Conservation (phyloP, 1,140 invertebrate species). For the Drosophila parvula region DNA sequence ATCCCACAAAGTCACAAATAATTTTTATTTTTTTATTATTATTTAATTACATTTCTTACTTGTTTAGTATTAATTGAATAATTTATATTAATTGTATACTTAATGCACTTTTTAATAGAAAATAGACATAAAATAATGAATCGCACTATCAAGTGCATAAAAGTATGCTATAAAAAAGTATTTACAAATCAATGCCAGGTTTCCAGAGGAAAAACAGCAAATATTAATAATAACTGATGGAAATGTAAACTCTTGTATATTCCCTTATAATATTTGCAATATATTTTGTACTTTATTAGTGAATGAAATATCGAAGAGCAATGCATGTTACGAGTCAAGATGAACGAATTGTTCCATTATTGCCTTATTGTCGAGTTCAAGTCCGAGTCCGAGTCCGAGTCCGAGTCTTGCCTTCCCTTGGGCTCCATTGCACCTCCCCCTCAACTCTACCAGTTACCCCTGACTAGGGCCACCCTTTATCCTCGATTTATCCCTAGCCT, state of each 20-base stretch:
- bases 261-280: not conserved
- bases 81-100: too few relatives aligned
- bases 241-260: not conserved
- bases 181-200: not conserved
- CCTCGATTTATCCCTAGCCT: slow-evolving; percentile 23
- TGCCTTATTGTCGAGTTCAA: not conserved
- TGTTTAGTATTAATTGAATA: too few relatives aligned
- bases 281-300: not conserved
- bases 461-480: not conserved
- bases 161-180: not conserved
- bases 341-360: slow-evolving; percentile 1
- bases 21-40: too few relatives aligned
- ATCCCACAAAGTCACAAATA: too few relatives aligned
- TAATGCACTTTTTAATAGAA: too few relatives aligned
- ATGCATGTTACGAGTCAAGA: not conserved
- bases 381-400: not conserved
- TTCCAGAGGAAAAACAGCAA: too few relatives aligned
- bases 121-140: too few relatives aligned
- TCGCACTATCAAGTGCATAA: not conserved
- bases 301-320: not conserved
- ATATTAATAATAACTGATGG: too few relatives aligned
- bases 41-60: too few relatives aligned
- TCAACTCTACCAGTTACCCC: not conserved
- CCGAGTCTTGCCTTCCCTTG: not conserved
- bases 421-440: not conserved